These are phyloP conservation scores for Scomber colias DNA, from an alignment of 2,113 vertebrate genomes.

Conservation along the genomic window DNA sequence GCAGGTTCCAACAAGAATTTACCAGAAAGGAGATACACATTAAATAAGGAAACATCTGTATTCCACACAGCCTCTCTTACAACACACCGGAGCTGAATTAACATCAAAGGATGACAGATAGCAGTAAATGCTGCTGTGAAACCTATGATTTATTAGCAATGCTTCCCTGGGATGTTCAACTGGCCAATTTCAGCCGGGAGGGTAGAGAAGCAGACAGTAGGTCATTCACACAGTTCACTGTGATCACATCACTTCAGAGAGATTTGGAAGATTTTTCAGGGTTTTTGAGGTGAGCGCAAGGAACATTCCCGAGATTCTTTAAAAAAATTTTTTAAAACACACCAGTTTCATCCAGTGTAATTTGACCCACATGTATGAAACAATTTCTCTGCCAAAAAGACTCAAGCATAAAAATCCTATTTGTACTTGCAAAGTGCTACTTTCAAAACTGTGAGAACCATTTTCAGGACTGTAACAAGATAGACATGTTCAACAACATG, in stretches of 20 bases:
- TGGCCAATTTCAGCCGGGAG: slow-evolving; percentile 19
- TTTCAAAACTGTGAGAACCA: neutral
- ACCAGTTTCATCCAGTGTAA: slow-evolving; percentile 9
- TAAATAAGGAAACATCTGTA: slow-evolving; percentile 73
- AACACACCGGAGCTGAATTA: slow-evolving; percentile 55
- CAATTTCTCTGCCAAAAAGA: neutral
- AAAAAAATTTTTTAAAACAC: neutral
- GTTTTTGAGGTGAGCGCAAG: slow-evolving; percentile 30
- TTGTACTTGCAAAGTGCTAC: neutral
- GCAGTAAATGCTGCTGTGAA: slow-evolving; percentile 67
- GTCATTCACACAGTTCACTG: slow-evolving; percentile 36
- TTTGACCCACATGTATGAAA: slow-evolving; percentile 24
- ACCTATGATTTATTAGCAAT: slow-evolving; percentile 71
- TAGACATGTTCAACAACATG: neutral
- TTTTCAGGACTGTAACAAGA: neutral
- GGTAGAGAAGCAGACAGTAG: slow-evolving; percentile 9
- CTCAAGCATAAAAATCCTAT: neutral
- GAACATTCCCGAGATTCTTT: slow-evolving; percentile 18
- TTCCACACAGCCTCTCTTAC: slow-evolving; percentile 53
- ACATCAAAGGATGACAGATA: slow-evolving; percentile 70
- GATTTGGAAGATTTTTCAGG: slow-evolving; percentile 18
- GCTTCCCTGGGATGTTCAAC: slow-evolving; percentile 44
- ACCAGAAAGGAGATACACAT: slow-evolving; percentile 63
- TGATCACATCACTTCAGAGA: neutral
- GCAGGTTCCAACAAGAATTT: slow-evolving; percentile 73